Evolutionary conservation across 2,113 vertebrate species (phyloP), one percentile per base, ranked within the genome.

Genomic region (Corynorhinus townsendii): DNA sequence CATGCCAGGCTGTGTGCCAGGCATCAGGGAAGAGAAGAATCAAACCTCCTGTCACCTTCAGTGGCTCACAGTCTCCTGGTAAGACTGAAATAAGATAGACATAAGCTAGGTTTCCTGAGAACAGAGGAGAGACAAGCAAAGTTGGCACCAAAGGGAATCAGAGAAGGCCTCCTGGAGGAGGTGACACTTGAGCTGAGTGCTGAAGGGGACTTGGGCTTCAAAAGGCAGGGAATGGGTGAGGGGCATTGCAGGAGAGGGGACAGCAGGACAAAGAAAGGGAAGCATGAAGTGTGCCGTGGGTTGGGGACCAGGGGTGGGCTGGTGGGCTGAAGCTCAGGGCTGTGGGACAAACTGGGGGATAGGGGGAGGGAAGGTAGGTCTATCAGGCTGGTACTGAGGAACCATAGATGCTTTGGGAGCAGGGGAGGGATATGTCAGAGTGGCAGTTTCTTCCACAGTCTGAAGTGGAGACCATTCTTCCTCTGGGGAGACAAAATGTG

Each of bases 51-150:
- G 26, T 49, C 6, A 1, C 68, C 24, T 66, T 26, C 45, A 66
- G 35, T 3, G 38, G 88, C 47, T 69, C 59, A 33, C 0, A 0
- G 33, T 7, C 3, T 2, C 16, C 38, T 11, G 4, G 28, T 9
- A 38, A 26, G 24, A 30, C 38, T 4, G 38, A 35, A 26, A 38
- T 3, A 35, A 45, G 35, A 43, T 8, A 30, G 35, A 45, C 35
- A 24, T 10, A 20, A 64, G 56, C 38, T 83, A 14, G 38, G 38
- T 69, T 75, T 20, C 35, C 76, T 1, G 19, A 62, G 47, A 56
- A 85, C 2, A 3, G 80, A 89, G 38, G 33, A 47, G 38, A 33
- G 24, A 77, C 14, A 8, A 66, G 22, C 4, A 30, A 59, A 47
- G 52, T 4, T 35, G 66, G 10, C 28, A 38, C n/a, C 40, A 83